Evolutionary conservation across 2,888 invertebrate species (phyloP).

Genomic region (Apomyelois bistriatella): DNA sequence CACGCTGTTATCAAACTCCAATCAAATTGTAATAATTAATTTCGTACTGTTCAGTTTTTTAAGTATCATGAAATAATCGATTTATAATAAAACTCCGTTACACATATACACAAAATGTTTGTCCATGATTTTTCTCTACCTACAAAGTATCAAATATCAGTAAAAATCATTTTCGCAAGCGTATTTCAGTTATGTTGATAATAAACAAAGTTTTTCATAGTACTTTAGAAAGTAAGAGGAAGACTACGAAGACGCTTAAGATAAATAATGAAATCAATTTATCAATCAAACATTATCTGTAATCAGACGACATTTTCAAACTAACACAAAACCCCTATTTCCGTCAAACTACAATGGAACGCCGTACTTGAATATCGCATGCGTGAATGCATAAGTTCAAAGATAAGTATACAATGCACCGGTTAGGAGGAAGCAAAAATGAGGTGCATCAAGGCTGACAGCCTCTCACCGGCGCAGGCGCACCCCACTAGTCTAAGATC

Average conservation of each 20-base stretch:
- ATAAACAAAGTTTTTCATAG: too few relatives aligned
- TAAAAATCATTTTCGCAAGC: too few relatives aligned
- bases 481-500: background rate
- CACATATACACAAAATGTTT: too few relatives aligned
- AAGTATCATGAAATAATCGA: too few relatives aligned
- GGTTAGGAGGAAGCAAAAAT: slow-evolving; percentile 18
- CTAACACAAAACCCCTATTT: background rate
- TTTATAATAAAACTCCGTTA: too few relatives aligned
- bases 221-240: too few relatives aligned
- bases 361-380: slow-evolving; percentile 6
- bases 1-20: too few relatives aligned
- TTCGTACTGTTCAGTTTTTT: too few relatives aligned
- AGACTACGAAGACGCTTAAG: background rate
- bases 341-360: slow-evolving; percentile 1
- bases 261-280: background rate
- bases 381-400: slow-evolving; percentile 13
- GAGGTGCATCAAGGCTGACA: slow-evolving; percentile 25
- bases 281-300: slow-evolving; percentile 1
- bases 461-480: slow-evolving; percentile 20
- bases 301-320: background rate
- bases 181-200: too few relatives aligned
- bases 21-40: too few relatives aligned
- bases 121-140: too few relatives aligned
- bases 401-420: slow-evolving; percentile 13
- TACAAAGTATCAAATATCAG: too few relatives aligned